Percentiles rank a stretch among this genome's conserved stretches.
Evolutionary conservation across 1,140 invertebrate genomes (phyloP).

Genomic region (Brachionus manjavacas): DNA sequence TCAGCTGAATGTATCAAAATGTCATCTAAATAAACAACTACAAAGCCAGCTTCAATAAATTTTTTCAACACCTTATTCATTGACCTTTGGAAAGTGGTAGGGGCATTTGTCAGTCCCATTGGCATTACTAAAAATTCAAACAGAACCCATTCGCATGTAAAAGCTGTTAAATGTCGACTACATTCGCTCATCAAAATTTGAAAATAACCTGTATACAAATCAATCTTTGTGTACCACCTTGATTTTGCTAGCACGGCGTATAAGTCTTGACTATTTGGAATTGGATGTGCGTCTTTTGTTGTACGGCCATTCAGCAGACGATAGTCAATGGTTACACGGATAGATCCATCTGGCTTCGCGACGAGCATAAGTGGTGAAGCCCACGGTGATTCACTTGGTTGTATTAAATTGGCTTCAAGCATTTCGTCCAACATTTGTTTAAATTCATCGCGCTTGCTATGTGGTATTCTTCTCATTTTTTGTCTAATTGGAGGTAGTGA

Average conservation of each 20-base stretch:
- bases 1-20: no score
- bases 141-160: constrained; percentile 45
- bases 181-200: constrained; percentile 44
- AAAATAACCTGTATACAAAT: constrained; percentile 45
- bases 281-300: constrained; percentile 34
- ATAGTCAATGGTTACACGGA: constrained; percentile 35
- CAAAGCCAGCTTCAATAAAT: not conserved
- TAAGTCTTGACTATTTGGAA: not conserved
- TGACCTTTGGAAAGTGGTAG: constrained; percentile 59
- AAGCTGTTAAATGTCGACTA: constrained; percentile 32
- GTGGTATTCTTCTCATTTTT: not conserved
- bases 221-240: constrained; percentile 41
- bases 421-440: constrained; percentile 37
- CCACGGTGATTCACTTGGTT: not conserved
- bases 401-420: constrained; percentile 42
- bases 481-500: not conserved
- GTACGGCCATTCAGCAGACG: not conserved
- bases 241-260: not conserved
- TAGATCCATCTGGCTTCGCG: not conserved
- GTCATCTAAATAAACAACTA: constrained; percentile 1
- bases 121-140: constrained; percentile 53
- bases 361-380: constrained; percentile 13
- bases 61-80: constrained; percentile 50
- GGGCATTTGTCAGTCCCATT: constrained; percentile 57
- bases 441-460: not conserved